phyloP scores from a whole-genome alignment of 2,113 vertebrate genomes.

The Corydoras sp. region DNA sequence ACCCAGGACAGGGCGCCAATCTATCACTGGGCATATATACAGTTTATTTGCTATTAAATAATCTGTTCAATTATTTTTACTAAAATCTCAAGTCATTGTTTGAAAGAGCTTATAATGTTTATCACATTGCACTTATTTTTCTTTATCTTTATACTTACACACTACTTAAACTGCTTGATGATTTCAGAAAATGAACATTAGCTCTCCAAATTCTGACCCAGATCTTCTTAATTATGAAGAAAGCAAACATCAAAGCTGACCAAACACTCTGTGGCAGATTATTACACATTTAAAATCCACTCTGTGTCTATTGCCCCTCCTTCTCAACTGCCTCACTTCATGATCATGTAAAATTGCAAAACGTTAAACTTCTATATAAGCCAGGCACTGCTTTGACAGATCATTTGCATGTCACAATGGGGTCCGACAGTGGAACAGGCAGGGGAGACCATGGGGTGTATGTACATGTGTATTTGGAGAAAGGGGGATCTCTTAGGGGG shows the following conservation, averaged over 20 bases:
- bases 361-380: slow-evolving; percentile 61
- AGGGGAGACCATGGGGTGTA: slow-evolving; percentile 18
- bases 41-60: too few relatives aligned
- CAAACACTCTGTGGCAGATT: slow-evolving; percentile 43
- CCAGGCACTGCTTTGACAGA: slow-evolving; percentile 59
- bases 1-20: too few relatives aligned
- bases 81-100: too few relatives aligned
- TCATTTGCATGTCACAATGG: slow-evolving; percentile 57
- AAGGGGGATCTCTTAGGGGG: slow-evolving; percentile 63
- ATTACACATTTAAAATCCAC: slow-evolving; percentile 38
- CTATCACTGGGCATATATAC: too few relatives aligned
- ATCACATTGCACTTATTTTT: too few relatives aligned
- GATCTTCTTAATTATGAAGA: slow-evolving; percentile 19
- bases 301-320: slow-evolving; percentile 24
- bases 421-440: slow-evolving; percentile 46
- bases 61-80: too few relatives aligned
- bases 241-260: slow-evolving; percentile 65
- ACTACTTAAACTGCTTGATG: too few relatives aligned
- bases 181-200: too few relatives aligned
- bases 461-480: slow-evolving; percentile 28
- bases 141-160: too few relatives aligned
- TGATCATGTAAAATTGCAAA: slow-evolving; percentile 55
- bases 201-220: neutral
- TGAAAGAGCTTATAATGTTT: too few relatives aligned
- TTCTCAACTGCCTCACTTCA: slow-evolving; percentile 34